These are phyloP conservation scores for Neodiprion lecontei DNA, from an alignment of 1,140 invertebrate genomes.

Conservation along the genomic window DNA sequence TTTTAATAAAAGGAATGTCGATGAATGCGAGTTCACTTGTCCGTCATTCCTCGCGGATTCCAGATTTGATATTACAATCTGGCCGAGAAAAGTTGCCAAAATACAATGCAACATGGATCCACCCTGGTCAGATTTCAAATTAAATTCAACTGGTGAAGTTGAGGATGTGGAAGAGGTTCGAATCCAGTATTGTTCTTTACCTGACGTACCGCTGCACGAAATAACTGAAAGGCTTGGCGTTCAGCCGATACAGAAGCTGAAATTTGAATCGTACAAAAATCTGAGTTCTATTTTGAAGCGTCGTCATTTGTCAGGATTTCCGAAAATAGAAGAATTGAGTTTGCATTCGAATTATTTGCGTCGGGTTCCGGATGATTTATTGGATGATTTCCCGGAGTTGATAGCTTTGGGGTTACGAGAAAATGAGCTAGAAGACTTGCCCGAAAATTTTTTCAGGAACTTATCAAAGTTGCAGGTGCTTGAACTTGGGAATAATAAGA, in stretches of 20 bases:
- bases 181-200: slow-evolving; percentile 42
- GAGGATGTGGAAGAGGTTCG: slow-evolving; percentile 22
- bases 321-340: slow-evolving; percentile 57
- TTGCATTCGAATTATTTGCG: slow-evolving; percentile 61
- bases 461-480: slow-evolving; percentile 65
- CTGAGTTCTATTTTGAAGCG: slow-evolving; percentile 58
- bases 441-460: slow-evolving; percentile 56
- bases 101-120: slow-evolving; percentile 32
- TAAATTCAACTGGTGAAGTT: slow-evolving; percentile 14
- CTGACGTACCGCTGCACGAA: slow-evolving; percentile 36
- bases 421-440: slow-evolving; percentile 66
- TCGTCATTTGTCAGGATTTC: slow-evolving; percentile 62
- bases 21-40: slow-evolving; percentile 31
- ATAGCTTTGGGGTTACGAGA: slow-evolving; percentile 66
- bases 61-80: slow-evolving; percentile 28
- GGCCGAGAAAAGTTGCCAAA: slow-evolving; percentile 26
- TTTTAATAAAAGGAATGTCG: neutral
- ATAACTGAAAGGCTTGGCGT: slow-evolving; percentile 50
- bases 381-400: slow-evolving; percentile 65
- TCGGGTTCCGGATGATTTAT: slow-evolving; percentile 65
- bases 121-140: slow-evolving; percentile 34
- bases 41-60: slow-evolving; percentile 11
- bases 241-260: slow-evolving; percentile 53
- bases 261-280: slow-evolving; percentile 60
- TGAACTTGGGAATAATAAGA: slow-evolving; percentile 68